A percentile compares a stretch with the other conserved stretches of the same genome.
Evolutionary conservation across 2,113 vertebrate genomes (phyloP).

Genomic region (Atractosteus spatula): DNA sequence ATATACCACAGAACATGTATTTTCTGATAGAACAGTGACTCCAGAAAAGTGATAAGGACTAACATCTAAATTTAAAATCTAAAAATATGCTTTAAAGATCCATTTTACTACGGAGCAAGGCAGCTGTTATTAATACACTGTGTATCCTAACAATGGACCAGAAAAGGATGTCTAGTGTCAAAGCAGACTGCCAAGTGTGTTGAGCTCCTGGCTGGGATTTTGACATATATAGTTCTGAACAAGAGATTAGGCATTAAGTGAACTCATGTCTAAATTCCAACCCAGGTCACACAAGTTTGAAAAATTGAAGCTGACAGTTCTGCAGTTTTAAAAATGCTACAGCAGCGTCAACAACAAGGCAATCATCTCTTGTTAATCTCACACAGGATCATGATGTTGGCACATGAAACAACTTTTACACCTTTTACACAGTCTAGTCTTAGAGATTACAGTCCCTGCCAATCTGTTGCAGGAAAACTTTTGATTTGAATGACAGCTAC

Average conservation of each 20-base stretch:
- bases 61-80: too few relatives aligned
- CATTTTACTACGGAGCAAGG: too few relatives aligned
- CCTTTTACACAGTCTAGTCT: neutral
- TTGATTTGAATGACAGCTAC: neutral
- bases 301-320: slow-evolving; percentile 9
- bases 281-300: neutral
- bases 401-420: slow-evolving; percentile 6
- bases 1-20: too few relatives aligned
- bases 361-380: slow-evolving; percentile 14
- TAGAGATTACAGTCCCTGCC: neutral
- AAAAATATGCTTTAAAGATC: too few relatives aligned
- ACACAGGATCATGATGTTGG: neutral
- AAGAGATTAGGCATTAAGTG: neutral
- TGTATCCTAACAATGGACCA: too few relatives aligned
- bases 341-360: neutral
- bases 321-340: neutral
- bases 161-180: too few relatives aligned
- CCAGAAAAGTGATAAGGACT: too few relatives aligned
- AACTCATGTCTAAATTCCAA: neutral
- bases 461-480: neutral
- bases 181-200: neutral
- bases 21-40: too few relatives aligned
- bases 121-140: too few relatives aligned
- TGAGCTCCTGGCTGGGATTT: neutral
- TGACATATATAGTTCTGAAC: neutral